Conservation (phyloP, 1,140 invertebrate species). For the Parasteatoda tepidariorum region DNA sequence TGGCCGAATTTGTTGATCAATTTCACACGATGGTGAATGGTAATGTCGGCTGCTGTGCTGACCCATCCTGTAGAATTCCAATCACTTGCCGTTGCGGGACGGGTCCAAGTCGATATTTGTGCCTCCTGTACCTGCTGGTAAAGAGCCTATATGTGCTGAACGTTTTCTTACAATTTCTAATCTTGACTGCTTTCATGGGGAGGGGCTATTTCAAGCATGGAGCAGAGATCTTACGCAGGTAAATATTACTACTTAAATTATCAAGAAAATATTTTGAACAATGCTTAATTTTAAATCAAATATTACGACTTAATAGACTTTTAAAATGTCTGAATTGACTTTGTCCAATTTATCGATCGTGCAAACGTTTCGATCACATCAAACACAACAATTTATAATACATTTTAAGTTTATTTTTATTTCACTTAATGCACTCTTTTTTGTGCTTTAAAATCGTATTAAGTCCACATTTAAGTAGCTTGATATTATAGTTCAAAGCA, state of each 20-base stretch:
- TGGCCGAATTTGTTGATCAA: slow-evolving; percentile 69
- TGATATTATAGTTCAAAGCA: no score
- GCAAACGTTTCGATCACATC: no score
- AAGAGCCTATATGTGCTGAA: slow-evolving; percentile 70
- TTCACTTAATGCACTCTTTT: no score
- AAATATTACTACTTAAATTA: not conserved
- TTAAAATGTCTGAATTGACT: no score
- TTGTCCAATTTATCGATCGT: no score
- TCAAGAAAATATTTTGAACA: no score
- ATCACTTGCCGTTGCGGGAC: slow-evolving; percentile 64
- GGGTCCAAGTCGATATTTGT: slow-evolving; percentile 68
- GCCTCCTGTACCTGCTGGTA: slow-evolving; percentile 69
- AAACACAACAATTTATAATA: no score
- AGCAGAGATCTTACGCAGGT: slow-evolving; percentile 65
- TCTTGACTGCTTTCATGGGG: slow-evolving; percentile 69
- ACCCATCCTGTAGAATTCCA: slow-evolving; percentile 65
- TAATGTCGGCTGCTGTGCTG: slow-evolving; percentile 67
- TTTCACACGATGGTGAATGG: slow-evolving; percentile 68
- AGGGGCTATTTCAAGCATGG: slow-evolving; percentile 67
- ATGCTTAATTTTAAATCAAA: no score
- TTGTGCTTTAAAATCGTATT: no score
- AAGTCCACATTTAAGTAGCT: no score
- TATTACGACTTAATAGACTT: no score
- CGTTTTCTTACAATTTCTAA: slow-evolving; percentile 69
- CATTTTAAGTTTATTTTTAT: no score